phyloP scores from a whole-genome alignment of 2,888 invertebrate genomes.

The Folsomia candida region DNA sequence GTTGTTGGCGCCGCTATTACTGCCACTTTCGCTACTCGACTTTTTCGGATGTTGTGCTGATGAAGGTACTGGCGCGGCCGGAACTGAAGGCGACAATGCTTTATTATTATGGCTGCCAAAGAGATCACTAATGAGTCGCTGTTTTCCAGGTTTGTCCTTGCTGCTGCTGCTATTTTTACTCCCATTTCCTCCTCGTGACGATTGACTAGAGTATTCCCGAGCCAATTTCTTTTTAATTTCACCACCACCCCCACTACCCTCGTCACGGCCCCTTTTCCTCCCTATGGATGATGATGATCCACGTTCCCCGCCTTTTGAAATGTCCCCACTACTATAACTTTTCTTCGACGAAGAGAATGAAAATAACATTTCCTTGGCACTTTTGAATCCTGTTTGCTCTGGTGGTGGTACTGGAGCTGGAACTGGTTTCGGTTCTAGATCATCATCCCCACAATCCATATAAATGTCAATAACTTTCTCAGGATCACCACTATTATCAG shows the following conservation, averaged over 20 bases:
- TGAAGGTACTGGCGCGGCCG: too few relatives aligned
- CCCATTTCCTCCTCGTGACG: not conserved
- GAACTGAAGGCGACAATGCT: too few relatives aligned
- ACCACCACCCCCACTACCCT: not conserved
- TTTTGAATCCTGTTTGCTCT: not conserved
- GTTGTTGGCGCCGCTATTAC: not conserved
- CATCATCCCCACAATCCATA: too few relatives aligned
- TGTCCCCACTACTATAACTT: conserved; percentile 21
- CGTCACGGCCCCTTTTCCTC: conserved; percentile 14
- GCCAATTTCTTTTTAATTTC: not conserved
- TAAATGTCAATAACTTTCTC: not conserved
- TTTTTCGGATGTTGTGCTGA: not conserved
- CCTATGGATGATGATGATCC: conserved; percentile 18
- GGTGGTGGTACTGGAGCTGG: not conserved
- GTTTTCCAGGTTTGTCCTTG: conserved; percentile 14
- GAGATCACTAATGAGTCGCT: conserved; percentile 28
- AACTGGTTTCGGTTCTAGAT: too few relatives aligned
- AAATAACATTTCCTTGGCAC: not conserved
- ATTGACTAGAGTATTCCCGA: not conserved
- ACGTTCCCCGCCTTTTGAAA: not conserved
- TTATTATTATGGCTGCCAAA: conserved; percentile 29
- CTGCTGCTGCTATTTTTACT: not conserved
- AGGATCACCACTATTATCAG: too few relatives aligned
- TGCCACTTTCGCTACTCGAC: not conserved
- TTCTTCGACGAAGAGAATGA: not conserved